Evolutionary conservation across 2,888 invertebrate genomes (phyloP), one percentile per base, ranked within the genome.

Genomic region (Gnatocerus cornutus): DNA sequence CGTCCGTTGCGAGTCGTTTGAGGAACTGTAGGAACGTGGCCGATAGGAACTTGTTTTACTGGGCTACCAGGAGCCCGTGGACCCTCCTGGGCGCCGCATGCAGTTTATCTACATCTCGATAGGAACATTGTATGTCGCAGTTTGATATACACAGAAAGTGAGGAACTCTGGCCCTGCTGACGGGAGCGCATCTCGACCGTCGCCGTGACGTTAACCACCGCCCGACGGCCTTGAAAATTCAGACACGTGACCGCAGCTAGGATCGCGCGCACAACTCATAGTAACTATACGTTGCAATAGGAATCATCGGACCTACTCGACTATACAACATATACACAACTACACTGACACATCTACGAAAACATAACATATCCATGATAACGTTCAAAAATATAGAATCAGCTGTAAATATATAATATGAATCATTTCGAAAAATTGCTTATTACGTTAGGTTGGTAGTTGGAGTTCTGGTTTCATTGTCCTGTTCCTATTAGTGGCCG

Each of bases 281-380:
- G 85, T 85, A 85, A 86, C 85, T 86, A 85, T 85, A 83, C 83
- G 85, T 85, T 85, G 85, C 85, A 82, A 84, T 85, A 85, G 85
- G 85, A 85, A 84, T 84, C 84, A 82, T 84, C 82, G 79, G 80
- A 82, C 83, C 83, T 83, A 84, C 81, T 83, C 83, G 80, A 82
- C 83, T 84, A 83, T 82, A 83, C 82, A 83, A 82, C 83, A 83
- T 82, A 79, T 82, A 82, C 81, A 81, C 81, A 82, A 81, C 81
- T 82, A 84, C 82, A 83, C 80, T 82, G 82, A 83, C 82, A 83
- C 82, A 83, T 78, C 83, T 84, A 83, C 80, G 78, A 79, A 68
- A 77, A 79, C 78, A 75, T 78, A 80, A 80, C 77, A 76, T 62
- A 62, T 62, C 62, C 62, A 62, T 79, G 80, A 82, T 82, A 83